phyloP scores from a whole-genome alignment of 1,140 invertebrate species.

The Atta texana region DNA sequence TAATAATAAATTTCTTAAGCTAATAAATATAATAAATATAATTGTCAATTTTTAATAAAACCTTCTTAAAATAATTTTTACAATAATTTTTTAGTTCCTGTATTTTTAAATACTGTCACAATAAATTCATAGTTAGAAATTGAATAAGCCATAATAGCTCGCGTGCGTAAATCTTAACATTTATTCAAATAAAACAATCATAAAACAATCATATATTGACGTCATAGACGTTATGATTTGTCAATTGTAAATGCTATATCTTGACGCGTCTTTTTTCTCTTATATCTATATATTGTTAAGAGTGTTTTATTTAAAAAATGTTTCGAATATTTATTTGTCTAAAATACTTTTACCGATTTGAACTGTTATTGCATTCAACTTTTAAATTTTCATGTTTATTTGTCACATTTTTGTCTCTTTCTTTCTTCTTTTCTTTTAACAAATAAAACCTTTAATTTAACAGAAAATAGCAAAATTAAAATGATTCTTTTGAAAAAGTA shows the following conservation, averaged over 20 bases:
- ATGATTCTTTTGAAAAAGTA: background rate
- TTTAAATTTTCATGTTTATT: background rate
- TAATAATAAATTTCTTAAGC: too few relatives aligned
- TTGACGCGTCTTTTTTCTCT: background rate
- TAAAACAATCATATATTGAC: slow-evolving; percentile 1
- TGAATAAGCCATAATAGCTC: background rate
- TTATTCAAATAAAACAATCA: background rate
- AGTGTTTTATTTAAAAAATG: background rate
- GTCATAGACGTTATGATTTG: background rate
- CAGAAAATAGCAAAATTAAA: background rate
- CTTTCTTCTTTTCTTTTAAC: background rate
- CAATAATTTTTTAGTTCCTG: background rate
- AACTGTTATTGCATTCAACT: background rate
- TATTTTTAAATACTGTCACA: background rate
- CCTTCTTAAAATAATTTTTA: background rate
- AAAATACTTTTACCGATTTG: background rate
- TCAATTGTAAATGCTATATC: background rate
- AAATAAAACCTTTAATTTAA: background rate
- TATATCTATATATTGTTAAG: background rate
- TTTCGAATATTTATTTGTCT: background rate
- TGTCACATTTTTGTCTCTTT: background rate
- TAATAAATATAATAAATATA: background rate
- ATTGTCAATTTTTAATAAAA: background rate
- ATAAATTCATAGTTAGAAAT: background rate
- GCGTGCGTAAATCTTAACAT: background rate